Percentiles rank a stretch among this genome's conserved stretches.
Conservation (phyloP, 2,888 invertebrate species). For the Pollenia griseotomentosa region DNA sequence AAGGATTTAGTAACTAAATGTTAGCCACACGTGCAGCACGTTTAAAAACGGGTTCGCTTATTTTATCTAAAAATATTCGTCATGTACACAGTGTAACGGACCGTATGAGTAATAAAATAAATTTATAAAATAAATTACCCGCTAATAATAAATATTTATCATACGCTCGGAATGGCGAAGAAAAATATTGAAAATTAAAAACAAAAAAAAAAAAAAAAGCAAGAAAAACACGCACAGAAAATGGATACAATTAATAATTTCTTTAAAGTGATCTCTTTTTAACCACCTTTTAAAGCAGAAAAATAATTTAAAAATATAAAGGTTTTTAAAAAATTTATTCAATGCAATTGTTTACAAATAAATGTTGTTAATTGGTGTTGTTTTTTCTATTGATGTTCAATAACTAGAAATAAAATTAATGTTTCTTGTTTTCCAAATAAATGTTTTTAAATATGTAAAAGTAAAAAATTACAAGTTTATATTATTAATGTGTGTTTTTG, state of each 20-base stretch:
- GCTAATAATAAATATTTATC: constrained; percentile 46
- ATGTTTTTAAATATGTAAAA: neutral
- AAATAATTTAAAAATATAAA: constrained; percentile 18
- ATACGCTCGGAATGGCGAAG: constrained; percentile 10
- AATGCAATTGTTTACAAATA: neutral
- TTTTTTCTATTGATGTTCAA: constrained; percentile 40
- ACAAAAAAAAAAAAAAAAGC: constrained; percentile 3
- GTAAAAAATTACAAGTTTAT: constrained; percentile 2
- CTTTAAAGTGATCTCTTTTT: neutral
- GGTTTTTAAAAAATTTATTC: constrained; percentile 30
- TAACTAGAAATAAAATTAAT: neutral
- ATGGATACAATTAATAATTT: constrained; percentile 26
- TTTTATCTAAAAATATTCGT: constrained; percentile 31
- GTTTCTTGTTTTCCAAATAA: neutral
- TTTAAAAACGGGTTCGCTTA: constrained; percentile 64
- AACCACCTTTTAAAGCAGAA: neutral
- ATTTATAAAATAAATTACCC: constrained; percentile 46
- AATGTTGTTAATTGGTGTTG: constrained; percentile 34
- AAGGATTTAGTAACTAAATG: constrained; percentile 80
- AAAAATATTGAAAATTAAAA: neutral
- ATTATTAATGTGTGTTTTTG: constrained; percentile 4
- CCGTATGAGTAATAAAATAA: constrained; percentile 57
- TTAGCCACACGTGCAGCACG: constrained; percentile 82
- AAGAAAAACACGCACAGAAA: neutral
- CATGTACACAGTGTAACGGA: constrained; percentile 33